A percentile compares a stretch with the other conserved stretches of the same genome.
phyloP scores from a whole-genome alignment of 2,113 vertebrate species.

The Alosa alosa region DNA sequence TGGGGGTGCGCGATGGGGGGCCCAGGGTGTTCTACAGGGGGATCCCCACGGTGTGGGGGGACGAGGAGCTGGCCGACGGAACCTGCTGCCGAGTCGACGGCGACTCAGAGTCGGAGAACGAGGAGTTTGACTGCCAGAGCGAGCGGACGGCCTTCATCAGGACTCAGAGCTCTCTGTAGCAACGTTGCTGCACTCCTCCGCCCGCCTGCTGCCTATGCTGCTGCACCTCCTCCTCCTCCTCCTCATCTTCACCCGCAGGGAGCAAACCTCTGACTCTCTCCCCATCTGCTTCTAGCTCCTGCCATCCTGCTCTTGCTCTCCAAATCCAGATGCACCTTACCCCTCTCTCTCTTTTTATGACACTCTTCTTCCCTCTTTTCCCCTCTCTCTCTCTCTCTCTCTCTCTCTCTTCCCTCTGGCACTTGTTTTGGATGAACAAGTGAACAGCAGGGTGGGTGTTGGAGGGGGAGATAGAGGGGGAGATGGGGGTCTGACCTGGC shows the following conservation, averaged over 20 bases:
- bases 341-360: background rate
- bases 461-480: background rate
- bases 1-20: constrained; percentile 57
- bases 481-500: background rate
- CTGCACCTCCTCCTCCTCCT: background rate
- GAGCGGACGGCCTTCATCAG: constrained; percentile 97
- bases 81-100: constrained; percentile 33
- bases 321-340: background rate
- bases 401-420: background rate
- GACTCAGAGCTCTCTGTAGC: constrained; percentile 90
- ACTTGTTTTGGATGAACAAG: background rate
- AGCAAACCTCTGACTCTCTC: background rate
- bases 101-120: constrained; percentile 85
- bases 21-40: constrained; percentile 87
- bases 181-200: too few relatives aligned
- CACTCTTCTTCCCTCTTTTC: background rate
- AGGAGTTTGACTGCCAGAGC: constrained; percentile 79
- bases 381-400: background rate
- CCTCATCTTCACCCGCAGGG: background rate
- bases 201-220: background rate
- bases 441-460: background rate
- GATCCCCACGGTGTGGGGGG: constrained; percentile 92
- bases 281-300: background rate
- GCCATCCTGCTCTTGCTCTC: background rate
- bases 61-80: constrained; percentile 70